phyloP scores from a whole-genome alignment of 2,113 vertebrate genomes.

The Rhinichthys klamathensis region DNA sequence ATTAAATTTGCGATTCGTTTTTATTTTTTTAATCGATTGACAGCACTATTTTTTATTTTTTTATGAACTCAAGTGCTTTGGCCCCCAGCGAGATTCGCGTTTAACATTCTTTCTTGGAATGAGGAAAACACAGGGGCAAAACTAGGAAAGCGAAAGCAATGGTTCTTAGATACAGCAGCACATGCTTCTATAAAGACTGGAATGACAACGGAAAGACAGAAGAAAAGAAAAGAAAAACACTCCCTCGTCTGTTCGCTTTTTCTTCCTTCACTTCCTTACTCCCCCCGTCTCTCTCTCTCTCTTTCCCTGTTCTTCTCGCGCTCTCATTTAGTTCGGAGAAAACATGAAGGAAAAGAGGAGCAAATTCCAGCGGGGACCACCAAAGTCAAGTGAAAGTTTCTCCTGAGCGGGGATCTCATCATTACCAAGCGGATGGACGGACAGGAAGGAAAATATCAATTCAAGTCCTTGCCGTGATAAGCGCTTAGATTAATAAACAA shows the following conservation, averaged over 20 bases:
- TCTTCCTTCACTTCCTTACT: slow-evolving; percentile 56
- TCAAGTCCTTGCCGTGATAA: slow-evolving; percentile 42
- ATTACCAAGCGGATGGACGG: slow-evolving; percentile 50
- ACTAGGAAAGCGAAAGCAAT: background rate
- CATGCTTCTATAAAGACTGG: slow-evolving; percentile 44
- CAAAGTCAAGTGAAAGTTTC: slow-evolving; percentile 62
- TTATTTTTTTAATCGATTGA: too few relatives aligned
- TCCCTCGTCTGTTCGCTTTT: slow-evolving; percentile 52
- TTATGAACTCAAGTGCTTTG: background rate
- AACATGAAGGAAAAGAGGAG: slow-evolving; percentile 62
- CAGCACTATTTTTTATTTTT: background rate
- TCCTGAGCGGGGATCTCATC: slow-evolving; percentile 45
- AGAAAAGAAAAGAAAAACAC: slow-evolving; percentile 48
- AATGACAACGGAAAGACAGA: slow-evolving; percentile 42
- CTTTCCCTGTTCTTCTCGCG: slow-evolving; percentile 28
- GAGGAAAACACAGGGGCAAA: background rate
- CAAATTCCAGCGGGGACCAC: slow-evolving; percentile 45
- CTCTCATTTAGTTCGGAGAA: slow-evolving; percentile 50
- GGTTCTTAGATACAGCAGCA: slow-evolving; percentile 18
- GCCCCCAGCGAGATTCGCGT: background rate
- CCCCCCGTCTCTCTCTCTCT: slow-evolving; percentile 43
- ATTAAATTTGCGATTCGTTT: too few relatives aligned
- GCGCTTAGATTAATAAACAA: slow-evolving; percentile 36
- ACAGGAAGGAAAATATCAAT: slow-evolving; percentile 56
- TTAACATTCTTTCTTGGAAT: slow-evolving; percentile 11